Evolutionary conservation across 2,797 vertebrate species (phyloP).

Genomic region (Neostethus bicornis): DNA sequence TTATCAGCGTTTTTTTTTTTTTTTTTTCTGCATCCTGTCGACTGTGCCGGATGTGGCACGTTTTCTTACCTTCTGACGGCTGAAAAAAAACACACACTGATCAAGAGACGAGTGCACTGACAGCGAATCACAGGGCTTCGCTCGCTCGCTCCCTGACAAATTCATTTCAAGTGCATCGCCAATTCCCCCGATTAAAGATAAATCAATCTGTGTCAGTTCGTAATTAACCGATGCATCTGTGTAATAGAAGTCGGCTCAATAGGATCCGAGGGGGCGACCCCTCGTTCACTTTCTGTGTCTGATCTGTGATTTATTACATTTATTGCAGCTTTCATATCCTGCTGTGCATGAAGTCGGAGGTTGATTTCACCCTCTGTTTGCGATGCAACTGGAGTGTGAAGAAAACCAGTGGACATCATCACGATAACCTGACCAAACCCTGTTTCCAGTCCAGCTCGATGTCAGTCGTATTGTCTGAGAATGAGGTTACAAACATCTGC

Average conservation of each 20-base stretch:
- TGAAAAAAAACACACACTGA: conserved; percentile 35
- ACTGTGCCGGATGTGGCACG: conserved; percentile 52
- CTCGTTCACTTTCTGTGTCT: not conserved
- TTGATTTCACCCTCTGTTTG: not conserved
- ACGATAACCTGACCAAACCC: conserved; percentile 25
- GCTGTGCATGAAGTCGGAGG: not conserved
- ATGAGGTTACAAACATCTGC: conserved; percentile 68
- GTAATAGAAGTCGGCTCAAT: not conserved
- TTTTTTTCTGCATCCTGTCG: conserved; percentile 62
- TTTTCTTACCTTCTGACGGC: conserved; percentile 12
- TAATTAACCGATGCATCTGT: conserved; percentile 5
- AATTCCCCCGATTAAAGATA: conserved; percentile 12
- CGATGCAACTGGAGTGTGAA: not conserved
- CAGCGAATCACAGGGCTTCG: conserved; percentile 4
- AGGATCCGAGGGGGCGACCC: conserved; percentile 4
- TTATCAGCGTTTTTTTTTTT: conserved; percentile 10
- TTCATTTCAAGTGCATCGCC: conserved; percentile 12
- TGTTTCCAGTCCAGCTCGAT: conserved; percentile 41
- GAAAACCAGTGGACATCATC: not conserved
- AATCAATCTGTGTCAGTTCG: conserved; percentile 1
- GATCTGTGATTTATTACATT: not conserved
- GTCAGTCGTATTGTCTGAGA: conserved; percentile 45
- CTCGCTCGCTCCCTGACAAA: conserved; percentile 7
- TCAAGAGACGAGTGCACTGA: conserved; percentile 7
- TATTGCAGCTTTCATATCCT: conserved; percentile 3